Evolutionary conservation across 2,888 invertebrate species (phyloP).

Genomic region (Pilophorus perplexus): DNA sequence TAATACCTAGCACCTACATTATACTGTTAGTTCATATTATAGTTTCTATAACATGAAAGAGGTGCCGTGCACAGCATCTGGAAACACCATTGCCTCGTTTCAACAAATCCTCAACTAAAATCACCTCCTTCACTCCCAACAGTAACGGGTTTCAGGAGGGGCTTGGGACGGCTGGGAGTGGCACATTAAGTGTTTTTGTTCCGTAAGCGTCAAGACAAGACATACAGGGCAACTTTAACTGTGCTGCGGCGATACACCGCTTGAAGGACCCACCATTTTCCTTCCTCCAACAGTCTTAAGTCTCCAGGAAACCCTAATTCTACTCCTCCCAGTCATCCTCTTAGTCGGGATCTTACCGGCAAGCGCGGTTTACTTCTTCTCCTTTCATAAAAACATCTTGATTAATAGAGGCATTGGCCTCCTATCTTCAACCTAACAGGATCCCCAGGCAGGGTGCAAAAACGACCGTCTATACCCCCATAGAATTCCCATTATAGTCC

Average conservation of each 20-base stretch:
- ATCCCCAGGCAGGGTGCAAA: slow-evolving; percentile 14
- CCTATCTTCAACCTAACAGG: slow-evolving; percentile 28
- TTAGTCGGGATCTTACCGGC: background rate
- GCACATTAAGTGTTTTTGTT: slow-evolving; percentile 36
- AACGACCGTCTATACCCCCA: slow-evolving; percentile 26
- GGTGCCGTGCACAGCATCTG: no score
- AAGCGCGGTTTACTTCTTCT: background rate
- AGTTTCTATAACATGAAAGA: no score
- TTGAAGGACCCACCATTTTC: background rate
- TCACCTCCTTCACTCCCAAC: slow-evolving; percentile 8
- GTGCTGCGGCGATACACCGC: slow-evolving; percentile 24
- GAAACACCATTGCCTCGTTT: no score
- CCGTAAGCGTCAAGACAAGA: slow-evolving; percentile 27
- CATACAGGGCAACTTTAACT: slow-evolving; percentile 33
- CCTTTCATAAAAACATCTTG: slow-evolving; percentile 16
- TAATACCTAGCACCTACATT: no score
- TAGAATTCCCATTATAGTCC: slow-evolving; percentile 26
- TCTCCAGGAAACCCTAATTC: background rate
- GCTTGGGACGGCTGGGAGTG: slow-evolving; percentile 15
- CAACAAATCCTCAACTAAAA: slow-evolving; percentile 29
- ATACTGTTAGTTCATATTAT: no score
- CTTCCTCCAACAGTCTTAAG: no score
- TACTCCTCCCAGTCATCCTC: background rate
- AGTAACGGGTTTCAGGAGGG: no score
- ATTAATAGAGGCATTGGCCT: slow-evolving; percentile 24